A percentile compares a stretch with the other conserved stretches of the same genome.
phyloP scores from a whole-genome alignment of 2,113 vertebrate species.

The Ammodytes dubius region DNA sequence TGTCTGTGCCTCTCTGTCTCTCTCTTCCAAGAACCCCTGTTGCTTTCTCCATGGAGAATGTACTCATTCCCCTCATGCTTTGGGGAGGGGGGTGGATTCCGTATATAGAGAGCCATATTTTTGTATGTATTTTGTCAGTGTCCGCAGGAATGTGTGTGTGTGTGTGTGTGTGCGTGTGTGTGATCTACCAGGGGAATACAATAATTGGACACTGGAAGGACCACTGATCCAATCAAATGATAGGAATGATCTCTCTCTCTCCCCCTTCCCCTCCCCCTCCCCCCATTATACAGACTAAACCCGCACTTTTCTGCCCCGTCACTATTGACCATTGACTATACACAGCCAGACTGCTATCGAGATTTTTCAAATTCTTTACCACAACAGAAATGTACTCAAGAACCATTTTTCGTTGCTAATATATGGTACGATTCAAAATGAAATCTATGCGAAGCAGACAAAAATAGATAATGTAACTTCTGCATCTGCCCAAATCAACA shows the following conservation, averaged over 20 bases:
- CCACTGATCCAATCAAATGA: slow-evolving; percentile 59
- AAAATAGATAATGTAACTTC: no score
- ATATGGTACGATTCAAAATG: no score
- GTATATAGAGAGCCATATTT: background rate
- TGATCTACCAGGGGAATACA: slow-evolving; percentile 40
- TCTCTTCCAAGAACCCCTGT: slow-evolving; percentile 49
- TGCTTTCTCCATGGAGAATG: slow-evolving; percentile 29
- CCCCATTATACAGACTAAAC: background rate
- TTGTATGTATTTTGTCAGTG: background rate
- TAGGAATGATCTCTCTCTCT: slow-evolving; percentile 40
- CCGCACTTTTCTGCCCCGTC: background rate
- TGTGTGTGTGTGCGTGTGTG: slow-evolving; percentile 1
- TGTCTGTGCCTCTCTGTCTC: slow-evolving; percentile 10
- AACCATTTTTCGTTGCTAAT: no score
- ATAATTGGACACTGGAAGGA: slow-evolving; percentile 40
- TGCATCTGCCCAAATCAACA: no score
- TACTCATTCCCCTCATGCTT: slow-evolving; percentile 18
- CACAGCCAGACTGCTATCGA: background rate
- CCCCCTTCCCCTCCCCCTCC: background rate
- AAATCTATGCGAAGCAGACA: no score
- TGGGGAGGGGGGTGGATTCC: background rate
- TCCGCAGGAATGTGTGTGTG: background rate
- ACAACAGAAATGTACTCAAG: no score
- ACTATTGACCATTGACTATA: background rate
- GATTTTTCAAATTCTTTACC: no score